phyloP scores from a whole-genome alignment of 2,888 invertebrate genomes.

The Penaeus monodon region DNA sequence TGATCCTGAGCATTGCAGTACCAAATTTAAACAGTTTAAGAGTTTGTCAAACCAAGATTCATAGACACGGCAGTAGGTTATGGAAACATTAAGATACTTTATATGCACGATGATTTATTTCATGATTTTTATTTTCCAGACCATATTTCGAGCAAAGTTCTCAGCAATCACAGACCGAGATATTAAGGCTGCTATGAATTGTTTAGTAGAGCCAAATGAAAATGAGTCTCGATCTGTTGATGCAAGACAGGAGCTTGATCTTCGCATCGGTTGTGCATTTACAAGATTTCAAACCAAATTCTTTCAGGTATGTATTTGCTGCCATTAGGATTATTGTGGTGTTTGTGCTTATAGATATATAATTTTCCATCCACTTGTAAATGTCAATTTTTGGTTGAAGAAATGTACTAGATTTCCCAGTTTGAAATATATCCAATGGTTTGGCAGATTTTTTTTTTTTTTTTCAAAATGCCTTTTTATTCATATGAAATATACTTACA shows the following conservation, averaged over 20 bases:
- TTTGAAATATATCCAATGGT: too few relatives aligned
- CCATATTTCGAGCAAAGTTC: slow-evolving; percentile 88
- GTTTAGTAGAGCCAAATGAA: slow-evolving; percentile 87
- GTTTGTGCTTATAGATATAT: not conserved
- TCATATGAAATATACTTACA: too few relatives aligned
- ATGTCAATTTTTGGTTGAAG: not conserved
- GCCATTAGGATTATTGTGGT: not conserved
- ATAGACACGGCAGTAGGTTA: too few relatives aligned
- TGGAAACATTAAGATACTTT: too few relatives aligned
- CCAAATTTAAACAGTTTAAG: too few relatives aligned
- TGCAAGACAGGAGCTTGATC: slow-evolving; percentile 95
- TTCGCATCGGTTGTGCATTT: slow-evolving; percentile 98
- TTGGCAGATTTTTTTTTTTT: too few relatives aligned
- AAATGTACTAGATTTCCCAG: not conserved
- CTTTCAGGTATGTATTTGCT: slow-evolving; percentile 81
- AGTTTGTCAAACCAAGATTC: too few relatives aligned
- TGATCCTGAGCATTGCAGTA: too few relatives aligned
- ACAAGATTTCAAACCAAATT: slow-evolving; percentile 98
- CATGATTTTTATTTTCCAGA: slow-evolving; percentile 25
- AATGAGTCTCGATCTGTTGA: slow-evolving; percentile 96
- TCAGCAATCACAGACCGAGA: slow-evolving; percentile 98
- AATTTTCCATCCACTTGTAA: not conserved
- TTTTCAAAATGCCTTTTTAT: too few relatives aligned
- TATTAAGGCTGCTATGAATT: slow-evolving; percentile 91
- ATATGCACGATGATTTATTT: too few relatives aligned